phyloP scores from a whole-genome alignment of 2,797 vertebrate species.

The Gymnodraco acuticeps region DNA sequence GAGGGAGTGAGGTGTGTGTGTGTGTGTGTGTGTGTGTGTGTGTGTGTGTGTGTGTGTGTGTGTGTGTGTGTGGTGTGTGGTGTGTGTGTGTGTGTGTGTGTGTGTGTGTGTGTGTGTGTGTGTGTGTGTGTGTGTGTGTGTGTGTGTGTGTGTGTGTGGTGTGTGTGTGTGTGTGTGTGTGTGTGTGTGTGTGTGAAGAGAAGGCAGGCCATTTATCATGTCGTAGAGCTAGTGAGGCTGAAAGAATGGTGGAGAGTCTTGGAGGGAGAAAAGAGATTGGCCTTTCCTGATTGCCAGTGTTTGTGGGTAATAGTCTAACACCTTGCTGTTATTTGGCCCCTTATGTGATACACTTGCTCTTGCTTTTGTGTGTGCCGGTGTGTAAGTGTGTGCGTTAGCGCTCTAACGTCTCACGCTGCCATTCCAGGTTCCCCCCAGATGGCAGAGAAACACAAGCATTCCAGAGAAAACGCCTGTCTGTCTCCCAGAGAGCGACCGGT shows the following conservation, averaged over 20 bases:
- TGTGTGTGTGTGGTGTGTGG: too few relatives aligned
- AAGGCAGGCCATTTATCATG: constrained; percentile 74
- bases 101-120: too few relatives aligned
- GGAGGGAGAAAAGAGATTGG: constrained; percentile 68
- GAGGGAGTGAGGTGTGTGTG: background rate
- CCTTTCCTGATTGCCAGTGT: constrained; percentile 75
- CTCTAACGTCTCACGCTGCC: constrained; percentile 40
- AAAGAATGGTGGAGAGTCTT: constrained; percentile 62
- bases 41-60: too few relatives aligned
- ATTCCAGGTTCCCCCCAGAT: constrained; percentile 93
- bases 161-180: background rate
- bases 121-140: too few relatives aligned
- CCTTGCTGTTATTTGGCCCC: constrained; percentile 60
- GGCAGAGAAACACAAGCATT: constrained; percentile 99
- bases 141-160: too few relatives aligned
- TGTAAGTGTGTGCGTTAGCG: constrained; percentile 6
- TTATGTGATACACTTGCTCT: constrained; percentile 33
- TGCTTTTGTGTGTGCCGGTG: constrained; percentile 28
- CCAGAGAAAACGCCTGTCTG: constrained; percentile 94
- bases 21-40: too few relatives aligned
- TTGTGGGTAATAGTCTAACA: constrained; percentile 75
- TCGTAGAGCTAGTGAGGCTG: constrained; percentile 69
- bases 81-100: too few relatives aligned
- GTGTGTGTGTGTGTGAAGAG: constrained; percentile 12
- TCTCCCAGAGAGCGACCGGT: constrained; percentile 96